Percentiles rank a stretch among this genome's conserved stretches.
Evolutionary conservation across 2,113 vertebrate genomes (phyloP).

Genomic region (Solenodon paradoxus): DNA sequence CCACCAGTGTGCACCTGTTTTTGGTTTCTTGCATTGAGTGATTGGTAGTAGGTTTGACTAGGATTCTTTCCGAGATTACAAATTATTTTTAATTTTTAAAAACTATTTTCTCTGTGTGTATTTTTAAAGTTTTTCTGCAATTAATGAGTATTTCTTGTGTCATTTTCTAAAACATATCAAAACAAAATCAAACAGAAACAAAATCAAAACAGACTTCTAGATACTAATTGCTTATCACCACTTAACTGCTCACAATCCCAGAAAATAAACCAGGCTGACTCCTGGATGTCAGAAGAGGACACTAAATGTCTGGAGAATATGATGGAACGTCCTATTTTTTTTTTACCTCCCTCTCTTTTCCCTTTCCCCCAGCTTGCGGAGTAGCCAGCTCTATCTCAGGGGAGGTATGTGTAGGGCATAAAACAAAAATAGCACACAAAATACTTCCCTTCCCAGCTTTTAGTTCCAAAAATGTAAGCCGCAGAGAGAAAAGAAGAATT

Average conservation of each 20-base stretch:
- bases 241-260: neutral
- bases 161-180: neutral
- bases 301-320: neutral
- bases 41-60: neutral
- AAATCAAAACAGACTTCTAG: conserved; percentile 13
- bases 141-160: neutral
- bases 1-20: too few species aligned
- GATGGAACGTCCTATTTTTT: neutral
- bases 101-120: neutral
- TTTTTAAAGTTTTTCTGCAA: neutral
- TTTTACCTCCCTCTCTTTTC: neutral
- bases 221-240: neutral
- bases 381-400: neutral
- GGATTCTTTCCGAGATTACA: neutral
- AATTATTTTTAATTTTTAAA: neutral
- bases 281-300: neutral
- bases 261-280: neutral
- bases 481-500: neutral
- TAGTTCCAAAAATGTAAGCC: neutral
- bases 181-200: too few species aligned
- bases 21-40: neutral
- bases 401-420: neutral
- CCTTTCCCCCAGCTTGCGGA: neutral
- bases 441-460: neutral
- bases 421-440: neutral